Evolutionary conservation across 2,113 vertebrate species (phyloP).

Genomic region (Paedocypris sp.): DNA sequence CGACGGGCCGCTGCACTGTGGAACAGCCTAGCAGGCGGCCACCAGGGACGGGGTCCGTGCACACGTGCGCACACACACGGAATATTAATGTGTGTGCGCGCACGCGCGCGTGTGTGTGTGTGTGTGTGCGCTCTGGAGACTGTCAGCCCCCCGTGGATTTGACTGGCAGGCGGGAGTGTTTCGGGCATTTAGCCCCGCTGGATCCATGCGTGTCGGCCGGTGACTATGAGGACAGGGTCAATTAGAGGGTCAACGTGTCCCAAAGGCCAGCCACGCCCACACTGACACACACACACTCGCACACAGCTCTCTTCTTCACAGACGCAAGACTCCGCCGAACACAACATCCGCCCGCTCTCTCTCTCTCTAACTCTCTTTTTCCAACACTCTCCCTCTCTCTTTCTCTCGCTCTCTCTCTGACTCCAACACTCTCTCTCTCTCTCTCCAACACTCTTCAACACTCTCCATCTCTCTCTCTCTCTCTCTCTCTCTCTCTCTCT

Average conservation of each 20-base stretch:
- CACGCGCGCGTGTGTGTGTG: constrained; percentile 2
- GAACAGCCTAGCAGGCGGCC: background rate
- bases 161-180: constrained; percentile 36
- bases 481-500: too few relatives aligned
- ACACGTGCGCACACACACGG: constrained; percentile 8
- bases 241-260: constrained; percentile 37
- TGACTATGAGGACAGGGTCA: constrained; percentile 35
- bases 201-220: constrained; percentile 22
- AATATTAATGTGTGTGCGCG: constrained; percentile 30
- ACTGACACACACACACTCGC: background rate
- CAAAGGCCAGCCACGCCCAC: constrained; percentile 21
- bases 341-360: too few relatives aligned
- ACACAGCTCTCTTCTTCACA: background rate
- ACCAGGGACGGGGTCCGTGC: constrained; percentile 4
- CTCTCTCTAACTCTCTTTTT: too few relatives aligned
- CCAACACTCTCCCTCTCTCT: too few relatives aligned
- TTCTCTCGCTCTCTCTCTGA: too few relatives aligned
- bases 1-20: constrained; percentile 21
- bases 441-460: too few relatives aligned
- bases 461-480: too few relatives aligned
- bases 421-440: too few relatives aligned
- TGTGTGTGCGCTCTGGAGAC: constrained; percentile 14
- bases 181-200: constrained; percentile 35
- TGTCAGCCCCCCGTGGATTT: constrained; percentile 16
- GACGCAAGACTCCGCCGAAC: too few relatives aligned